phyloP scores from a whole-genome alignment of 2,888 invertebrate genomes.

The Gortyna flavago region DNA sequence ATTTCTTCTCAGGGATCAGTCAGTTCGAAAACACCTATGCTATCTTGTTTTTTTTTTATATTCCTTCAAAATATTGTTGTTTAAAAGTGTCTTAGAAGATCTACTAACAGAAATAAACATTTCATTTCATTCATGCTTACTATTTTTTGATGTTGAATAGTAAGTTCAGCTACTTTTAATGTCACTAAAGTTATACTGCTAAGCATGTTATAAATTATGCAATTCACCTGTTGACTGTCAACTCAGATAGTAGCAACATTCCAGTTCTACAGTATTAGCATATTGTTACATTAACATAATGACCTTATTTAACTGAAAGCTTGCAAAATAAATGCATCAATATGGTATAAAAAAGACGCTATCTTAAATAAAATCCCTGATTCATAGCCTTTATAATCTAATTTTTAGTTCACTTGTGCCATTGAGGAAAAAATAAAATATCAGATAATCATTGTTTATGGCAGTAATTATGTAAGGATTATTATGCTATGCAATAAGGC shows the following conservation, averaged over 20 bases:
- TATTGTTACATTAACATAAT: constrained; percentile 5
- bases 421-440: constrained; percentile 16
- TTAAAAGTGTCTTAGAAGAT: too few species aligned
- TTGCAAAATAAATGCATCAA: constrained; percentile 8
- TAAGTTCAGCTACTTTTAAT: not conserved
- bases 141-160: not conserved
- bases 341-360: not conserved
- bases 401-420: not conserved
- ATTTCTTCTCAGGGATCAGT: too few species aligned
- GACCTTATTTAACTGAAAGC: not conserved
- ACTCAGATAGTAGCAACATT: not conserved
- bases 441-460: constrained; percentile 13
- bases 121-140: not conserved
- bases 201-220: constrained; percentile 13
- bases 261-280: not conserved
- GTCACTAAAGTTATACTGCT: not conserved
- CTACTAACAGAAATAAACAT: too few species aligned
- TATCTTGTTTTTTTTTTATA: too few species aligned
- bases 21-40: too few species aligned
- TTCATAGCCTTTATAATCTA: constrained; percentile 9
- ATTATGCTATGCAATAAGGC: not conserved
- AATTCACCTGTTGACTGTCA: constrained; percentile 4
- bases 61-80: too few species aligned
- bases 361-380: constrained; percentile 3
- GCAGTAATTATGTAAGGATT: not conserved